Conservation (phyloP, 2,113 vertebrate genomes). For the Pardalotus punctatus region DNA sequence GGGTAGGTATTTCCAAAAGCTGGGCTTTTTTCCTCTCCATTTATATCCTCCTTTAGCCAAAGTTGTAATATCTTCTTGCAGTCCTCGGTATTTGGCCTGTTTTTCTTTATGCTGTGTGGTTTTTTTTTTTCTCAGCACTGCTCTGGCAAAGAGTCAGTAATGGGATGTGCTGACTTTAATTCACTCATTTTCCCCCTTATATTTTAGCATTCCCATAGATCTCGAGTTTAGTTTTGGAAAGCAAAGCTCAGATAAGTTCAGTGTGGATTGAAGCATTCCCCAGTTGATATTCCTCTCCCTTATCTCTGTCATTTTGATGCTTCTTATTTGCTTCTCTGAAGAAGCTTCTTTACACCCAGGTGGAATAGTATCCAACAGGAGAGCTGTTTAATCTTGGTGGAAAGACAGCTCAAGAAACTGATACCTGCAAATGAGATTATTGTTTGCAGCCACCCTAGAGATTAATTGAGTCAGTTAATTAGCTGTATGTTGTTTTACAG, state of each 20-base stretch:
- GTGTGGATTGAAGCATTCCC: background rate
- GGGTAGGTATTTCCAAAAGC: conserved; percentile 75
- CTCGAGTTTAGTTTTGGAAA: background rate
- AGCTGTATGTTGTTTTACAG: background rate
- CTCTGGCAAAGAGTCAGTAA: background rate
- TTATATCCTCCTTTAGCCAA: background rate
- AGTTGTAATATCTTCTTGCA: background rate
- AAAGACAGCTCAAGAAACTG: background rate
- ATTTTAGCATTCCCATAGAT: background rate
- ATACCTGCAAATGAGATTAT: background rate
- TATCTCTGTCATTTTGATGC: background rate
- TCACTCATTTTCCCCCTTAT: background rate
- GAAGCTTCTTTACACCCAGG: background rate
- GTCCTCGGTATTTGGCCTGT: background rate
- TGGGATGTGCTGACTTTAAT: background rate
- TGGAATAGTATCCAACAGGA: background rate
- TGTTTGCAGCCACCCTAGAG: background rate
- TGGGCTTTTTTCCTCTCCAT: background rate
- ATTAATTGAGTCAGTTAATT: background rate
- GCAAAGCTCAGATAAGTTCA: background rate
- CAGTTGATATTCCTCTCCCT: background rate
- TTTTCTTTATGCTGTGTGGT: background rate
- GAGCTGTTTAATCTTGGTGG: background rate
- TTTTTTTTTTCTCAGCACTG: background rate
- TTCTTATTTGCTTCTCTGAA: background rate